Evolutionary conservation across 2,113 vertebrate genomes (phyloP).

Genomic region (Microtus oregoni): DNA sequence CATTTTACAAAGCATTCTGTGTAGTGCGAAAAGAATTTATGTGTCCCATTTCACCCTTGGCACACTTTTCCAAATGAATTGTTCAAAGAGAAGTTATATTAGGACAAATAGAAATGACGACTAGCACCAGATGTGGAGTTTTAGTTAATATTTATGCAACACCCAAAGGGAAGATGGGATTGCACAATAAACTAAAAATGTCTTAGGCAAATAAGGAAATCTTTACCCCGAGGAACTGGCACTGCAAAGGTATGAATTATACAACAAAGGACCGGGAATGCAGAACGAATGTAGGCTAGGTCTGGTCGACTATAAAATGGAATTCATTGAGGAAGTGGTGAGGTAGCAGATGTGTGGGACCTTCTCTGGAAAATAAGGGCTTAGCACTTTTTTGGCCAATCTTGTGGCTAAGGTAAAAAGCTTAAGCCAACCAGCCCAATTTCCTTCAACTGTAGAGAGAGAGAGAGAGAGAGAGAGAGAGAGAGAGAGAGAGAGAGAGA

Average conservation of each 20-base stretch:
- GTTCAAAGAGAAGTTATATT: slow-evolving; percentile 84
- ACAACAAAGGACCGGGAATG: slow-evolving; percentile 78
- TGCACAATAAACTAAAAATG: slow-evolving; percentile 83
- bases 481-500: too few relatives aligned
- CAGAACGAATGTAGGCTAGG: slow-evolving; percentile 76
- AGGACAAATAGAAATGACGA: slow-evolving; percentile 81
- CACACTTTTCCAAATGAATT: slow-evolving; percentile 78
- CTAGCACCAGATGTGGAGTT: slow-evolving; percentile 80
- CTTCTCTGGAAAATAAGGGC: slow-evolving; percentile 71
- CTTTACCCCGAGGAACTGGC: slow-evolving; percentile 79
- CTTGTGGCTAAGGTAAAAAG: slow-evolving; percentile 70
- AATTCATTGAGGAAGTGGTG: slow-evolving; percentile 82
- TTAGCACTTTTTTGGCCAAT: slow-evolving; percentile 70
- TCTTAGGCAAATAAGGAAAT: slow-evolving; percentile 81
- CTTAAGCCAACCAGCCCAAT: slow-evolving; percentile 65
- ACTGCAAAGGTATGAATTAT: slow-evolving; percentile 81
- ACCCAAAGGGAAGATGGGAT: slow-evolving; percentile 83
- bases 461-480: not conserved
- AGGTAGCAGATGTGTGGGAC: slow-evolving; percentile 77
- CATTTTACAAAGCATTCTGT: slow-evolving; percentile 71
- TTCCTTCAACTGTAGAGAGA: slow-evolving; percentile 64
- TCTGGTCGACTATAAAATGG: slow-evolving; percentile 70
- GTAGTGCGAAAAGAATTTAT: slow-evolving; percentile 71
- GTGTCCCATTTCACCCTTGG: slow-evolving; percentile 80
- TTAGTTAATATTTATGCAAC: slow-evolving; percentile 84